Conservation (phyloP, 2,888 invertebrate genomes). For the Ormia ochracea region DNA sequence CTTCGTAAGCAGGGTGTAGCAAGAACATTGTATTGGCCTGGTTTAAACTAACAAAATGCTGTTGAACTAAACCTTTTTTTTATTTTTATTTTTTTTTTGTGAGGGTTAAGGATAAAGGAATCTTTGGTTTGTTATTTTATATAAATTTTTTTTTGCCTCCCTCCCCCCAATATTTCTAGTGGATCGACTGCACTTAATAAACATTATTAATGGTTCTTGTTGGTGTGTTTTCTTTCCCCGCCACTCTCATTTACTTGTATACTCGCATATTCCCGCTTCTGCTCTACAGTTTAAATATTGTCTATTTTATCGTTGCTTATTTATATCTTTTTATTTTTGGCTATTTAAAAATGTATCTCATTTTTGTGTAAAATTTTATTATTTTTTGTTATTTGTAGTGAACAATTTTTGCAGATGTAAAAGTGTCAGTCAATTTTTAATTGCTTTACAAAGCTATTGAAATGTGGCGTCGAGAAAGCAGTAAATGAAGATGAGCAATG, state of each 20-base stretch:
- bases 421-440: constrained; percentile 75
- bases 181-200: constrained; percentile 68
- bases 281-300: constrained; percentile 3
- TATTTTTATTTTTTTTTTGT: not conserved
- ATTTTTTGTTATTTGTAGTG: constrained; percentile 14
- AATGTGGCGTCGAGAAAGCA: constrained; percentile 64
- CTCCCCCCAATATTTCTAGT: constrained; percentile 7
- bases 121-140: not conserved
- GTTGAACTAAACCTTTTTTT: not conserved
- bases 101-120: constrained; percentile 51
- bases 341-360: not conserved
- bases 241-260: constrained; percentile 64
- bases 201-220: constrained; percentile 73
- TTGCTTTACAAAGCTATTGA: constrained; percentile 74
- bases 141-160: not conserved
- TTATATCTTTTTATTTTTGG: too few relatives aligned
- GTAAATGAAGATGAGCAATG: not conserved
- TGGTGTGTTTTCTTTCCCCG: constrained; percentile 66
- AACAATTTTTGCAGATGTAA: constrained; percentile 68
- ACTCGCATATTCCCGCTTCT: constrained; percentile 30
- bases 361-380: constrained; percentile 33
- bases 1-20: constrained; percentile 12
- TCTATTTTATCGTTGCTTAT: constrained; percentile 32
- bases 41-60: not conserved
- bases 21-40: constrained; percentile 23